Base-by-base conservation (phyloP, 2,113 vertebrate genomes). In the Emydocephalus ijimae region DNA sequence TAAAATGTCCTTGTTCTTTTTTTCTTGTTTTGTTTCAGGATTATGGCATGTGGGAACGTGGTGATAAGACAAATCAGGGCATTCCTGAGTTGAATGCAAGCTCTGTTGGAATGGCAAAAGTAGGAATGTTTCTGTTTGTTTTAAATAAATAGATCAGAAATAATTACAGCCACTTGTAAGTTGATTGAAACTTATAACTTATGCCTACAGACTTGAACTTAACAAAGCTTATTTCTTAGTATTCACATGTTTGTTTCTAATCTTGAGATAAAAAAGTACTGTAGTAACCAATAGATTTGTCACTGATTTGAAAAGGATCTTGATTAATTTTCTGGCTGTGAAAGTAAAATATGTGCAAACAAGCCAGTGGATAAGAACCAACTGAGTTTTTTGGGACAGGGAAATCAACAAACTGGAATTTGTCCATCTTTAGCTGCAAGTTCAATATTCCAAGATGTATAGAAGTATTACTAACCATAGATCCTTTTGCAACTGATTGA, bases 21-120 rank as follows among this genome's bases (percentile, higher is more conserved):
- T 61, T 93, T 50, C 8, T 93, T 5, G 4, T 94, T 89, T 74
- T 85, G 74, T 93, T 95, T 39, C 94, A 99, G 99, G 99, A 99
- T 97, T 99, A 99, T 96, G 99, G 99, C 89, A 99, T 99, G 98
- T 99, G 99, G 99, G 99, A 99, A 95, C 98, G 99, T 95, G 99
- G 99, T 64, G 99, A 99, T 96, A 99, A 99, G 96, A 99, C 99
- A 26, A 99, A 99, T 95, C 99, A 99, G 95, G 99, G 99, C 92
- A 99, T 99, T 93, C 98, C 99, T 0, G 99, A 99, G 96, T 97
- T 99, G 91, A 99, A 99, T 0, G 99, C 98, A 0, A 99, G 99
- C 97, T 99, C 99, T n/a, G 98, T 99, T 50, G 99, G 99, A 96
- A 99, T 99, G 97, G 99, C 99, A 64, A 99, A 99, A 98, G 99